A percentile compares a stretch with the other conserved stretches of the same genome.
These are phyloP conservation scores for Drosophila meridionalis DNA, from an alignment of 2,888 invertebrate species.

Conservation along the genomic window DNA sequence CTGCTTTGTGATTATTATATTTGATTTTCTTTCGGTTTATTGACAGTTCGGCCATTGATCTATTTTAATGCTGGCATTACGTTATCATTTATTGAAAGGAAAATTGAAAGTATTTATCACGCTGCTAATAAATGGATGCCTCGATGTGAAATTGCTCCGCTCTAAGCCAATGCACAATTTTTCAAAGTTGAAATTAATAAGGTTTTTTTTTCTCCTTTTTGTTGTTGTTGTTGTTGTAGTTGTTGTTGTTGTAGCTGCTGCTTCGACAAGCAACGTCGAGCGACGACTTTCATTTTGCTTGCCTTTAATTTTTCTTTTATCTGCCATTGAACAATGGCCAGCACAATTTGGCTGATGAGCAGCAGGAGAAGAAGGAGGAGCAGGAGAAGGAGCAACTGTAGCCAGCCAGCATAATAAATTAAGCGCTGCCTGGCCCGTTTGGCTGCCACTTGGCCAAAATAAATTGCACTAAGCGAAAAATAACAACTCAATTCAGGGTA, in stretches of 20 bases:
- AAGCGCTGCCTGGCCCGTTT: constrained; percentile 76
- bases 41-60: constrained; percentile 65
- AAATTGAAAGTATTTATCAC: constrained; percentile 81
- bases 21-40: constrained; percentile 12
- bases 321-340: constrained; percentile 80
- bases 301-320: constrained; percentile 81
- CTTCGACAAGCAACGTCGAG: constrained; percentile 17
- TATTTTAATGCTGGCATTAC: constrained; percentile 76
- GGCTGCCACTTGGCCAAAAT: constrained; percentile 82
- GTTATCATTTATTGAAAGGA: constrained; percentile 79
- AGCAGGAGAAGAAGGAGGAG: constrained; percentile 18
- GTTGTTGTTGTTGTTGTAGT: constrained; percentile 9
- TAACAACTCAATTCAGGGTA: constrained; percentile 75
- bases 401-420: constrained; percentile 76
- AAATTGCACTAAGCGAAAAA: constrained; percentile 81
- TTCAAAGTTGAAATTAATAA: constrained; percentile 80
- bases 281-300: constrained; percentile 70
- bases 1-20: neutral
- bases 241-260: constrained; percentile 25
- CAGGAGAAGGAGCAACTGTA: constrained; percentile 20
- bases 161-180: constrained; percentile 78
- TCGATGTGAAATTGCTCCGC: constrained; percentile 51
- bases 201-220: constrained; percentile 42
- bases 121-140: constrained; percentile 78
- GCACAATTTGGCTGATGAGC: constrained; percentile 65